Evolutionary conservation across 2,113 vertebrate genomes (phyloP).

Genomic region (human): DNA sequence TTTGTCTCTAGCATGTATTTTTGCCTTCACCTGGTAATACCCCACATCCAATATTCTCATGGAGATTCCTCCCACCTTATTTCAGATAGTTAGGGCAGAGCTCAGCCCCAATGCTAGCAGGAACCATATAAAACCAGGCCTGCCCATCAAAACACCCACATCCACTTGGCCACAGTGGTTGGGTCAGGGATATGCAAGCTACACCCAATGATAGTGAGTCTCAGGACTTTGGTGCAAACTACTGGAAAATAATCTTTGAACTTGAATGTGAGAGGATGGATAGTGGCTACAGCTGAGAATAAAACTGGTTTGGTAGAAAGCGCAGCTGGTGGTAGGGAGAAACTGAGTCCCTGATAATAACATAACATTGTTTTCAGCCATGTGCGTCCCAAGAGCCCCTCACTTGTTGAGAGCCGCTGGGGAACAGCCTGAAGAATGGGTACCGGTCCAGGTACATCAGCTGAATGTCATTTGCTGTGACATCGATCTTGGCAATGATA

Average conservation of each 20-base stretch:
- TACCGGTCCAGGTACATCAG: slow-evolving; percentile 78
- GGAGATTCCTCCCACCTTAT: background rate
- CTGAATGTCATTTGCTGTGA: slow-evolving; percentile 91
- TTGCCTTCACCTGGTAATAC: background rate
- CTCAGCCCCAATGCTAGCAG: background rate
- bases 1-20: background rate
- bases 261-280: background rate
- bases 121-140: background rate
- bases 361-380: background rate
- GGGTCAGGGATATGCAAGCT: background rate
- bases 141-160: background rate
- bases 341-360: background rate
- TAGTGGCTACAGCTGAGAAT: background rate
- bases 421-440: slow-evolving; percentile 91
- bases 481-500: slow-evolving; percentile 90
- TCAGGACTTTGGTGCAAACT: background rate
- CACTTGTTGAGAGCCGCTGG: slow-evolving; percentile 83
- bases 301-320: background rate
- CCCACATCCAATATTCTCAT: background rate
- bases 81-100: background rate
- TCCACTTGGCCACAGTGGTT: background rate
- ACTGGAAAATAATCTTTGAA: background rate
- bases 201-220: background rate
- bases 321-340: background rate
- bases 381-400: background rate